Evolutionary conservation across 1,140 invertebrate species (phyloP).

Genomic region (Liolophura sinensis): DNA sequence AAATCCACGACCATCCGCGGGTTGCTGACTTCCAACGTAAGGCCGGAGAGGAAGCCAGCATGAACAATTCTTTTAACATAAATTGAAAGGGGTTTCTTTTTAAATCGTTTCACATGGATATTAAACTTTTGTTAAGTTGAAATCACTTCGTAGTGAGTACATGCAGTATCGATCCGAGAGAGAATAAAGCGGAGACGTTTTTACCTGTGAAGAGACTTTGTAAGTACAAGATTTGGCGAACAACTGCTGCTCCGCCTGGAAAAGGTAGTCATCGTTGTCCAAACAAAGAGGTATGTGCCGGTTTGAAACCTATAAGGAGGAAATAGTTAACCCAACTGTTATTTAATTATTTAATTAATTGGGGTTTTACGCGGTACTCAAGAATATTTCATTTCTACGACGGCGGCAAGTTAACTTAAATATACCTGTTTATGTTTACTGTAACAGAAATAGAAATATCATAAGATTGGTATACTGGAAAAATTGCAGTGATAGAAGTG

Average conservation of each 20-base stretch:
- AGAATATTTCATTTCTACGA: no score
- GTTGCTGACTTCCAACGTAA: neutral
- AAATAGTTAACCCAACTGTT: no score
- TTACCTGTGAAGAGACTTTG: conserved; percentile 30
- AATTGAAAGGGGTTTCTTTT: neutral
- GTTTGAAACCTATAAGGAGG: conserved; percentile 22
- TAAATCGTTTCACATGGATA: neutral
- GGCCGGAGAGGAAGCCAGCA: no score
- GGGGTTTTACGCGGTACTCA: neutral
- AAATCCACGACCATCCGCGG: neutral
- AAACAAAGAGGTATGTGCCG: conserved; percentile 18
- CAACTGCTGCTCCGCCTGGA: conserved; percentile 22
- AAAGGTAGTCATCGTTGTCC: conserved; percentile 37
- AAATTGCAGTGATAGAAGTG: no score
- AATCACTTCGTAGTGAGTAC: no score
- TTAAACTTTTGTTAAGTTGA: neutral
- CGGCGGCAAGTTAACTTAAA: neutral
- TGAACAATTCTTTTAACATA: neutral
- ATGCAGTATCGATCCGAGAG: neutral
- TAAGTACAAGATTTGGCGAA: conserved; percentile 22
- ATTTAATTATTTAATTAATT: neutral
- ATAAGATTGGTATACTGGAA: no score
- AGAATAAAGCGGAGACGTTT: neutral
- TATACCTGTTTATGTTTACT: neutral
- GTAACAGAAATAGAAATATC: neutral